Percentiles rank a stretch among this genome's conserved stretches.
Conservation (phyloP, 64 coral and sea anemone species). For the Hydrozoanthus tunicans region DNA sequence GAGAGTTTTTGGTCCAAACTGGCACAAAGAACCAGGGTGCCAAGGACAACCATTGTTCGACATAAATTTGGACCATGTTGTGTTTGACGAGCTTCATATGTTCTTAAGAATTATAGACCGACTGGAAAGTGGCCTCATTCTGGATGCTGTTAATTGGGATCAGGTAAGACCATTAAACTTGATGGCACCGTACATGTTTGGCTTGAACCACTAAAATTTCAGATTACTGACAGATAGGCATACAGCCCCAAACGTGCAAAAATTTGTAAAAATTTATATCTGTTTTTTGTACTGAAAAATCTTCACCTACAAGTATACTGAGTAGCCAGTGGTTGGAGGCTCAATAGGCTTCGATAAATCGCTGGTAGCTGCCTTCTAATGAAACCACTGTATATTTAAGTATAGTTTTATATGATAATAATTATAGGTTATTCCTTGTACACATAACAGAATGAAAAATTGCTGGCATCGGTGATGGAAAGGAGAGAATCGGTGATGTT, state of each 20-base stretch:
- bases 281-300: too few species aligned
- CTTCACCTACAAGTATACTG: too few species aligned
- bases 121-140: neutral
- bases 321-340: too few species aligned
- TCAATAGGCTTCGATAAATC: too few species aligned
- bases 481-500: neutral
- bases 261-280: too few species aligned
- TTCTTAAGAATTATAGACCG: neutral
- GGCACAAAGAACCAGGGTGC: conserved; percentile 4
- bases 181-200: too few species aligned
- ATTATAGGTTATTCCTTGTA: neutral
- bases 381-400: too few species aligned
- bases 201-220: too few species aligned
- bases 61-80: neutral
- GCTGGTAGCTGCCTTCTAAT: too few species aligned
- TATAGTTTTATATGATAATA: neutral
- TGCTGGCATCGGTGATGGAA: conserved; percentile 1
- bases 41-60: neutral
- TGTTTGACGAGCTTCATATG: neutral
- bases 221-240: too few species aligned
- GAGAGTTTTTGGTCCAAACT: conserved; percentile 21
- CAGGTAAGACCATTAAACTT: too few species aligned
- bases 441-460: neutral
- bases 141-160: neutral
- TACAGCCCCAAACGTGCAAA: too few species aligned